Evolutionary conservation across 1,140 invertebrate species (phyloP), one percentile per base, ranked within the genome.

Genomic region (Macrosteles quadrilineatus): DNA sequence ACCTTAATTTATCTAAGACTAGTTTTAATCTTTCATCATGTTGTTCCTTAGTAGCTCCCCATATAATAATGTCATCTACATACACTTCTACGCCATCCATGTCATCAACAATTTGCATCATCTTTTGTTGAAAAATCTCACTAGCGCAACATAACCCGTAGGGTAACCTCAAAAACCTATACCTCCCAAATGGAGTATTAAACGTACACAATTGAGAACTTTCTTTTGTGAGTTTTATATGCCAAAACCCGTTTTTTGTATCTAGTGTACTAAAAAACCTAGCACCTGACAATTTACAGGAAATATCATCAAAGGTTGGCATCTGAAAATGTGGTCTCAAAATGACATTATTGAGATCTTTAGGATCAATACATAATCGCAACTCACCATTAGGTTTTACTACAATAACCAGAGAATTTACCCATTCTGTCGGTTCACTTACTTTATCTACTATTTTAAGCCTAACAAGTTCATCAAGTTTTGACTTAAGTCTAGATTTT

Each of bases 361-460:
- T 75, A 2, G 83, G 83, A 75, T 86, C 83, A 23, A 86, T 68
- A 75, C 83, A 85, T 36, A 86, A 76, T 63, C 83, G 70, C 17
- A 84, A 53, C 36, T 78, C 72, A 36, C 77, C 77, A 74, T 83
- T 79, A 25, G 72, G 68, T 78, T 84, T 84, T 65, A 75, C 73
- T 21, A 82, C 79, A 14, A 83, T 73, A 1, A 82, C 80, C 30
- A 82, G 70, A 30, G 76, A 73, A 72, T 80, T 80, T 0, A 84
- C 80, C 81, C 82, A 85, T 40, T 82, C 80, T 0, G 82, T 80
- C 4, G 47, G 47, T 19, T 50, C 17, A 3, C n/a, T n/a, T 9
- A 78, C 76, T 72, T 74, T 75, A 63, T 72, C 29, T 64, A 81
- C 80, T n/a, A 80, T 76, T 73, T 77, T 72, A 53, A 72, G 50